Base-by-base conservation (phyloP, 2,797 vertebrate species). In the Sebastes hubbsi region DNA sequence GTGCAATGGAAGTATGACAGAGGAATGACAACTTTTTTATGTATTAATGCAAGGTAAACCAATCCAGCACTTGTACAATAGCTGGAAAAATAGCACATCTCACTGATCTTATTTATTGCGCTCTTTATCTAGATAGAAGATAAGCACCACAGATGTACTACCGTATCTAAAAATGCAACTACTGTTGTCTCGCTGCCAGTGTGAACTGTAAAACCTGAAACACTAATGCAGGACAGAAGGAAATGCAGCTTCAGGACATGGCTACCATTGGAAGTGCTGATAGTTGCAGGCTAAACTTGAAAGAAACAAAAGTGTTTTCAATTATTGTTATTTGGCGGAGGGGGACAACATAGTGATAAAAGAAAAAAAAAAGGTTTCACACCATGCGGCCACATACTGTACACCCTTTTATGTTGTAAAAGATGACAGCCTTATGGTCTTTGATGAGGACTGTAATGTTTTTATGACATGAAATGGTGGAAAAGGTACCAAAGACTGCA, bases 391-490 rank as follows among this genome's bases (percentile, higher is more conserved):
- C 20, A 77, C 59, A 58, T n/a, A 42, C 38, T 42, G 38, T 42
- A n/a, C 46, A 72, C 22, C 12, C 27, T 66, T 84, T 75, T 65
- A 71, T 74, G 66, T 54, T 34, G 46, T 73, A 77, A 82, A 77
- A 72, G 59, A 87, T 61, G 42, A 68, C 60, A 61, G 34, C 34
- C 34, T 71, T 55, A 49, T 29, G 54, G 36, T 69, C 49, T 25
- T 60, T 52, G 29, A 63, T 56, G 18, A 56, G 49, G 42, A 64
- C 49, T 36, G 32, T 20, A 56, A 72, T 6, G 3, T 34, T 86
- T 77, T 75, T 67, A 72, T 71, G 11, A 32, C 49, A 69, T 65
- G 34, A 67, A 60, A 65, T 13, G 8, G 32, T 49, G 18, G 46
- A 68, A 67, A 71, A 16, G 29, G 61, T 29, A 20, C 38, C 42